Evolutionary conservation across 1,140 invertebrate species (phyloP).

Genomic region (Sarcophaga bullata): DNA sequence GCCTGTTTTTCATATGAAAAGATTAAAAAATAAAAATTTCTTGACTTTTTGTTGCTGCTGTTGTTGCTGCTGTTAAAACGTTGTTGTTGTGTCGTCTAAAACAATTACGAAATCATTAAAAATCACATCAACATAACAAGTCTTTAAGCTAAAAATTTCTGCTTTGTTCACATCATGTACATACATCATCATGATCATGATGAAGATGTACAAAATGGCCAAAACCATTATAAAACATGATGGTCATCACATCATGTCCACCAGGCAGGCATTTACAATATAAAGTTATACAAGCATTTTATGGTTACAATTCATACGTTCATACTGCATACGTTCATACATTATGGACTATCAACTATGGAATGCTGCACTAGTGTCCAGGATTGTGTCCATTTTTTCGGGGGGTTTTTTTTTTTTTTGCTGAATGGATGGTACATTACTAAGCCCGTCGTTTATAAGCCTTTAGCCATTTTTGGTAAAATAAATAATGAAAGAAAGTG

Average conservation of each 20-base stretch:
- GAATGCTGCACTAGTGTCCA: neutral
- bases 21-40: neutral
- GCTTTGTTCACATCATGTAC: neutral
- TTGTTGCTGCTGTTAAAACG: conserved; percentile 14
- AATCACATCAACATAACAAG: conserved; percentile 45
- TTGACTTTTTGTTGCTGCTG: neutral
- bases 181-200: neutral
- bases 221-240: conserved; percentile 25
- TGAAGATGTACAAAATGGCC: neutral
- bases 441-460: conserved; percentile 13
- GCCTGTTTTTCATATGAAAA: neutral
- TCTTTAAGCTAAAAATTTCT: conserved; percentile 23
- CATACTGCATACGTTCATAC: no score
- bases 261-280: no score
- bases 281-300: no score
- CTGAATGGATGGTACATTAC: neutral
- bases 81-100: conserved; percentile 53
- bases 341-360: no score
- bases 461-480: conserved; percentile 11
- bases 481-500: neutral
- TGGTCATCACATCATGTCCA: neutral
- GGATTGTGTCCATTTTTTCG: neutral
- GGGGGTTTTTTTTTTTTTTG: neutral
- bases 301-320: no score
- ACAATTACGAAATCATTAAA: conserved; percentile 64